These are phyloP conservation scores for Oncorhynchus tshawytscha DNA, from an alignment of 2,113 vertebrate species.

Conservation along the genomic window DNA sequence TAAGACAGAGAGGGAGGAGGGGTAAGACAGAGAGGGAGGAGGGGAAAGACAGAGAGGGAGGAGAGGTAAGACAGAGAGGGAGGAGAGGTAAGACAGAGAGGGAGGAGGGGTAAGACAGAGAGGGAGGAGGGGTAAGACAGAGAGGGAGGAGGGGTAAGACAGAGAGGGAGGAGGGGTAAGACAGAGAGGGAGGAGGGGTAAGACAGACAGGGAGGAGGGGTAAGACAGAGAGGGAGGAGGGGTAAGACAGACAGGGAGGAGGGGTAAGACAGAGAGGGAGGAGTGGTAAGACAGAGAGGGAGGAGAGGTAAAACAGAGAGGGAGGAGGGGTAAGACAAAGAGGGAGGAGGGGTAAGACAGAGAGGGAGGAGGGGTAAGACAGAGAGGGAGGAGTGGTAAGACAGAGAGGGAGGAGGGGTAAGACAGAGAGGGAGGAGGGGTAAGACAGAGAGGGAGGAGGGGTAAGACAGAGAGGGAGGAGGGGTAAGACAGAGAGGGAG, in stretches of 20 bases:
- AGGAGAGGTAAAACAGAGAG: neutral
- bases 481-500: constrained; percentile 44
- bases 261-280: too few species aligned
- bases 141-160: too few species aligned
- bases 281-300: neutral
- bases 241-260: too few species aligned
- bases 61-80: neutral
- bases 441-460: constrained; percentile 15
- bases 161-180: too few species aligned
- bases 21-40: constrained; percentile 21
- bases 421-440: neutral
- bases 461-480: constrained; percentile 34
- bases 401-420: neutral
- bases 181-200: constrained; percentile 38
- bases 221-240: too few species aligned
- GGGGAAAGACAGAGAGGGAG: neutral
- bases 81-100: too few species aligned
- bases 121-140: too few species aligned
- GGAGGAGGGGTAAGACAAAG: neutral
- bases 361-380: constrained; percentile 42
- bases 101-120: too few species aligned
- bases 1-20: constrained; percentile 30
- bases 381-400: constrained; percentile 43
- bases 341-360: constrained; percentile 25
- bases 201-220: constrained; percentile 23